Evolutionary conservation across 1,140 invertebrate genomes (phyloP).

Genomic region (Apis cerana): DNA sequence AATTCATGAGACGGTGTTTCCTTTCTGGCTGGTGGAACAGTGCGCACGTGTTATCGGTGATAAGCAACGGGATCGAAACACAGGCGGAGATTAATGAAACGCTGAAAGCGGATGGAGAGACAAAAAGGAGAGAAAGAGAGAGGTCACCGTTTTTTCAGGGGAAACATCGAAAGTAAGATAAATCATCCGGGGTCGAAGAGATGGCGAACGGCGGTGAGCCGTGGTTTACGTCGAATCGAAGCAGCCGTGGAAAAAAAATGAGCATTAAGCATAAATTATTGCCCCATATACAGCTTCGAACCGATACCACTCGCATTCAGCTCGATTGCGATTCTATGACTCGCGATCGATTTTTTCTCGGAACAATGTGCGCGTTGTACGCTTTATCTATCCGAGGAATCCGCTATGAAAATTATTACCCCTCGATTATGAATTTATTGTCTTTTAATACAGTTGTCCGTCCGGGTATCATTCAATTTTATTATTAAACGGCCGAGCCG

Average conservation of each 20-base stretch:
- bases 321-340: background rate
- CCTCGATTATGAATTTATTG: no score
- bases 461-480: no score
- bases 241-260: background rate
- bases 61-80: constrained; percentile 31
- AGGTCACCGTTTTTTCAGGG: constrained; percentile 33
- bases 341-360: background rate
- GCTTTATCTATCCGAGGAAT: no score
- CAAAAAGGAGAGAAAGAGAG: background rate
- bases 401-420: no score
- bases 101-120: constrained; percentile 7
- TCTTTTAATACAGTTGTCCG: no score
- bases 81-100: constrained; percentile 46
- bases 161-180: constrained; percentile 40
- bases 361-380: no score
- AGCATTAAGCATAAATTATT: constrained; percentile 17
- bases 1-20: constrained; percentile 27
- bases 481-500: no score
- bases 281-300: background rate
- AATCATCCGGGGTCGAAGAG: constrained; percentile 30
- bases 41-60: constrained; percentile 26
- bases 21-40: background rate
- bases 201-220: background rate
- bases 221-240: background rate
- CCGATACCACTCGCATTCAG: background rate